Evolutionary conservation across 2,113 vertebrate species (phyloP).

Genomic region (Cebidichthys violaceus): DNA sequence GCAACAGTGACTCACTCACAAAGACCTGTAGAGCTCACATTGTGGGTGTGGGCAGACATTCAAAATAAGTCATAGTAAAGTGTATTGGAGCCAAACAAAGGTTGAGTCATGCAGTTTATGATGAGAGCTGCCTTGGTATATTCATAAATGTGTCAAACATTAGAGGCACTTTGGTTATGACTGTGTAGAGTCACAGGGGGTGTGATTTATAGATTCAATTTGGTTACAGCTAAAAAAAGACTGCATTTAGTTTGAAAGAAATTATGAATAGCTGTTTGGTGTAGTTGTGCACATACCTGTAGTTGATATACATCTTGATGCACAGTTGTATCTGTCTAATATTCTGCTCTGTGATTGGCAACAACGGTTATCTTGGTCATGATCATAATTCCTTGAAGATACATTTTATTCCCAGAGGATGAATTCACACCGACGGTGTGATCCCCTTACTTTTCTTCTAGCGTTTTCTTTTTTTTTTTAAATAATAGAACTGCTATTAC

Average conservation of each 20-base stretch:
- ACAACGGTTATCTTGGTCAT: not conserved
- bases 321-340: not conserved
- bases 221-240: not conserved
- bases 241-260: not conserved
- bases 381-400: not conserved
- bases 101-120: constrained; percentile 60
- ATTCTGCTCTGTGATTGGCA: not conserved
- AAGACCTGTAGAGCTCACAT: constrained; percentile 34
- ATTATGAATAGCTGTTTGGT: not conserved
- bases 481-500: not conserved
- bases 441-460: not conserved
- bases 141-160: constrained; percentile 47
- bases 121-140: constrained; percentile 32
- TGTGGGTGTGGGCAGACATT: constrained; percentile 61
- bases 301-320: constrained; percentile 6
- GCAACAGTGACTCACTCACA: constrained; percentile 48
- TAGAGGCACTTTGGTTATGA: constrained; percentile 17
- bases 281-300: no score
- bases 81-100: constrained; percentile 64
- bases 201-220: constrained; percentile 5
- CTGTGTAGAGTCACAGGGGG: not conserved
- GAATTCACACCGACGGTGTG: not conserved
- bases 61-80: constrained; percentile 69
- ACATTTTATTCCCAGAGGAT: not conserved
- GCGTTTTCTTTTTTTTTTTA: no score